Conservation (phyloP, 2,888 invertebrate species). For the Lasioglossum villosulum region DNA sequence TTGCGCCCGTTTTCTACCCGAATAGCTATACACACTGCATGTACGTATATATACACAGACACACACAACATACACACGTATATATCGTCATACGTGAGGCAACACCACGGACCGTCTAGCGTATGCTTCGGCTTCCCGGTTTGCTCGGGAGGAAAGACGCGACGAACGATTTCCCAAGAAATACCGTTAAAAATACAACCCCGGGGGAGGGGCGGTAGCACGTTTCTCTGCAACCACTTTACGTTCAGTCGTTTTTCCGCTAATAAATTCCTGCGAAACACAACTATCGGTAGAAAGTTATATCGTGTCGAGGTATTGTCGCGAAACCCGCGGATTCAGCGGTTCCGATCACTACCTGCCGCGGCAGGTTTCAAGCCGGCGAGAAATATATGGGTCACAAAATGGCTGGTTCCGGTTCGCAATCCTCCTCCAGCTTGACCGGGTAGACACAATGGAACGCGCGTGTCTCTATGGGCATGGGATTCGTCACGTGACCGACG, state of each 20-base stretch:
- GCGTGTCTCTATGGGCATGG: constrained; percentile 45
- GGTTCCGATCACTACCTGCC: neutral
- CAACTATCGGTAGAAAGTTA: constrained; percentile 18
- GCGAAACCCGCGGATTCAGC: neutral
- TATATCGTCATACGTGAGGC: constrained; percentile 10
- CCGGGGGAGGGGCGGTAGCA: neutral
- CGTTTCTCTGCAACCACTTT: neutral
- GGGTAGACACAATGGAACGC: neutral
- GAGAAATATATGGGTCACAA: constrained; percentile 9
- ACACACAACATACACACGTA: neutral
- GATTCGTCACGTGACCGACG: constrained; percentile 69
- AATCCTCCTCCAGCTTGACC: neutral
- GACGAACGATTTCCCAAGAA: constrained; percentile 27
- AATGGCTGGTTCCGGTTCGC: constrained; percentile 11
- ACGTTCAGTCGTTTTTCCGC: constrained; percentile 18
- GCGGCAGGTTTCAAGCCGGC: neutral
- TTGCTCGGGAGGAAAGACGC: constrained; percentile 6
- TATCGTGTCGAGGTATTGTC: neutral
- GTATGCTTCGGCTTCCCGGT: constrained; percentile 18
- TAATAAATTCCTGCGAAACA: constrained; percentile 26
- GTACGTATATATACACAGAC: neutral
- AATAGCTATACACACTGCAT: constrained; percentile 43
- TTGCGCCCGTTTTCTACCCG: constrained; percentile 33
- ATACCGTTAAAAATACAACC: constrained; percentile 1
- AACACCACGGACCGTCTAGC: neutral